Base-by-base conservation (phyloP, 2,888 invertebrate genomes). In the Chrysolina haemoptera region DNA sequence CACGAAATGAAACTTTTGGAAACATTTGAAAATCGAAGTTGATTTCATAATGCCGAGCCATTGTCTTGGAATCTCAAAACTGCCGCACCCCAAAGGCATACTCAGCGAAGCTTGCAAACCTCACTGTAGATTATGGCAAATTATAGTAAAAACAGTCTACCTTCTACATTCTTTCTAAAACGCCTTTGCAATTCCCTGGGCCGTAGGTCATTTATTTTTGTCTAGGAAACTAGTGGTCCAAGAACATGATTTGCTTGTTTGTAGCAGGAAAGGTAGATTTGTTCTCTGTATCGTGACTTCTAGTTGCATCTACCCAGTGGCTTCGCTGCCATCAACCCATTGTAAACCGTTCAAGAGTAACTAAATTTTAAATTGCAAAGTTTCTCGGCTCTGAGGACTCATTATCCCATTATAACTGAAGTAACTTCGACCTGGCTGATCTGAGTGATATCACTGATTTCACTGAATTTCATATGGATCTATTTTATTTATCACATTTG, bases 251-350 rank as follows among this genome's bases (percentile, higher is more conserved):
- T 22, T 27, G 48, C 67, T 67, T 27, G 53, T 50, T 35, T 55
- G 18, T 53, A 67, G 50, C 53, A 41, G 40, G n/a, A 55, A 55
- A 67, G 35, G 48, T 40, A 8, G 18, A 27, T 55, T 41, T 41
- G 40, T 67, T 66, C 27, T 27, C 4, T 66, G 50, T 50, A 35
- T 8, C 27, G 66, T 16, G 66, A 35, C 27, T 12, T 66, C 66
- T 66, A 66, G 50, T 66, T 66, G 50, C 48, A 67, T 67, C 67
- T 67, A 53, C 53, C 67, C 41, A 53, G 53, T 67, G 53, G 53
- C 67, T 55, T n/a, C 27, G 22, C 67, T 43, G 67, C 11, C 40
- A 67, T 67, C 48, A 40, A 11, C 53, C 9, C 50, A 40, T 16
- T 35, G 66, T 20, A 18, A 50, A 66, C 14, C 64, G 64, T 65